phyloP scores from a whole-genome alignment of 2,888 invertebrate genomes.

The Zootermopsis nevadensis region DNA sequence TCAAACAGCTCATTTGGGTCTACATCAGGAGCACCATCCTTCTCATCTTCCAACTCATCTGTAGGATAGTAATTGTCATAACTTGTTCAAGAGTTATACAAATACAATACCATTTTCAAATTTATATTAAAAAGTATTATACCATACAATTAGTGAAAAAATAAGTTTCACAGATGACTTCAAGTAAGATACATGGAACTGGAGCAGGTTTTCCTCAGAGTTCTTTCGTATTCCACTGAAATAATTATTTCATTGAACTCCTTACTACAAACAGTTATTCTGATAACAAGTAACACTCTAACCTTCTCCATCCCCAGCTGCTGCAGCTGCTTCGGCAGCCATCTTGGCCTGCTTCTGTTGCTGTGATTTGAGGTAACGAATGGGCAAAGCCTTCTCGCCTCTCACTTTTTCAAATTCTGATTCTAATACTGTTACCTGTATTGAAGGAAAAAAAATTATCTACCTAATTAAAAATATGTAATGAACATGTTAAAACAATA shows the following conservation, averaged over 20 bases:
- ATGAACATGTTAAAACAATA: too few species aligned
- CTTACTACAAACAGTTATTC: too few species aligned
- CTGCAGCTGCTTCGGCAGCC: constrained; percentile 64
- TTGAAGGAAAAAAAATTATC: not conserved
- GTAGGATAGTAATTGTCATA: constrained; percentile 19
- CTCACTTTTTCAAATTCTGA: constrained; percentile 84
- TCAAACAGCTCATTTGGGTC: constrained; percentile 93
- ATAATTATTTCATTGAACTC: too few species aligned
- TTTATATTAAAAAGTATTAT: not conserved
- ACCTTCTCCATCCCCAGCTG: constrained; percentile 67
- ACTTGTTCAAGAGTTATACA: not conserved
- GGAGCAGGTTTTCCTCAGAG: too few species aligned
- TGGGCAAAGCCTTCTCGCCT: constrained; percentile 75
- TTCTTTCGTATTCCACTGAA: too few species aligned
- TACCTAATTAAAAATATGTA: too few species aligned
- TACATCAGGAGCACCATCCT: constrained; percentile 68
- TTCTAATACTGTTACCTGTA: constrained; percentile 83
- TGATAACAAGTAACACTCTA: constrained; percentile 24
- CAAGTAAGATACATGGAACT: too few species aligned
- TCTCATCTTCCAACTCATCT: constrained; percentile 70
- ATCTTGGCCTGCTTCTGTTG: constrained; percentile 75
- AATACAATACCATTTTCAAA: not conserved
- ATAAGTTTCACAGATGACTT: too few species aligned
- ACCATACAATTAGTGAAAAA: too few species aligned
- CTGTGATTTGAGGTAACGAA: constrained; percentile 83